These are phyloP conservation scores for Trinectes maculatus DNA, from an alignment of 2,113 vertebrate genomes.

Conservation along the genomic window DNA sequence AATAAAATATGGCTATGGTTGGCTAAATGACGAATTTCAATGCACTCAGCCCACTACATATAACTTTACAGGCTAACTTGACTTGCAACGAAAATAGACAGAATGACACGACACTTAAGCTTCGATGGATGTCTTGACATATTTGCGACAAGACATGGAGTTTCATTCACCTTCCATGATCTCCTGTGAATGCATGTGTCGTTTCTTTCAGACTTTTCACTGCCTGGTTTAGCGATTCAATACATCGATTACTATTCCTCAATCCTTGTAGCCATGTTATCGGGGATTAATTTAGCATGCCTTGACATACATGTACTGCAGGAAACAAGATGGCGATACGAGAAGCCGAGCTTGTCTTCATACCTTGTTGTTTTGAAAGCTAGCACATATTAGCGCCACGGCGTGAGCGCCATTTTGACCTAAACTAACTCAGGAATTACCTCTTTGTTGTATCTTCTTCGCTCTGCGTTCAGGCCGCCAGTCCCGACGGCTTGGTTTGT, in stretches of 20 bases:
- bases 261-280: conserved; percentile 74
- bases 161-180: background rate
- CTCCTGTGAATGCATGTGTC: rapidly evolving
- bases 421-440: conserved; percentile 34
- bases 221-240: conserved; percentile 72
- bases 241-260: conserved; percentile 82
- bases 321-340: conserved; percentile 77
- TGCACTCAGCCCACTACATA: too few relatives aligned
- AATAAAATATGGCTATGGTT: too few relatives aligned
- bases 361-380: conserved; percentile 47
- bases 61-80: too few relatives aligned
- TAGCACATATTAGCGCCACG: too few relatives aligned
- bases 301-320: conserved; percentile 60
- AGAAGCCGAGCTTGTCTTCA: conserved; percentile 13
- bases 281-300: conserved; percentile 85
- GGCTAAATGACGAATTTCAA: too few relatives aligned
- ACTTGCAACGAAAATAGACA: background rate
- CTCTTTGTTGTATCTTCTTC: conserved; percentile 13
- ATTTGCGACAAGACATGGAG: rapidly evolving
- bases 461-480: background rate
- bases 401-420: conserved; percentile 40
- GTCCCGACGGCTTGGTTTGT: background rate
- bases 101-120: background rate
- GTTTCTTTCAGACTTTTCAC: conserved; percentile 9
- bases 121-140: too few relatives aligned